Evolutionary conservation across 2,888 invertebrate species (phyloP).

Genomic region (Hemaris fuciformis): DNA sequence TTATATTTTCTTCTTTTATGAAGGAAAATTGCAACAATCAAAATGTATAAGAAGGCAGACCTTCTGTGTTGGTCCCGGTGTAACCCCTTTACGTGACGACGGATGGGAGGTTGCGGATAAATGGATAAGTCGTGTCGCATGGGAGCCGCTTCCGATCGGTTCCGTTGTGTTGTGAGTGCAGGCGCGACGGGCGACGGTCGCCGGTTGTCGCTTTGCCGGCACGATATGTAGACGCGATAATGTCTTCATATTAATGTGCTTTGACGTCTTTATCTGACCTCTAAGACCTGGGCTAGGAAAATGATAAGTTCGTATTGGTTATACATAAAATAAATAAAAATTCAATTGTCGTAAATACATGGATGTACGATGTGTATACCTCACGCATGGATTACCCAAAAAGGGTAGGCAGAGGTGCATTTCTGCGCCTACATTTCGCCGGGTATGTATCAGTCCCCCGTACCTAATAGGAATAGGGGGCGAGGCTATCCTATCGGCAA

Average conservation of each 20-base stretch:
- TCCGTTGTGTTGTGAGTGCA: conserved; percentile 14
- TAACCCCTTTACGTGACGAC: conserved; percentile 57
- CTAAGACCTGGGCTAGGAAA: neutral
- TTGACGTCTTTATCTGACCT: neutral
- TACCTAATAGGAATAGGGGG: no score
- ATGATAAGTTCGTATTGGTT: neutral
- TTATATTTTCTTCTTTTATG: no score
- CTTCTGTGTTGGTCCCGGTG: conserved; percentile 30
- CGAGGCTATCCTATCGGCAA: no score
- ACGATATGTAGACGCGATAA: neutral
- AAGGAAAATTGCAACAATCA: neutral
- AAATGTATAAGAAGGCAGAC: neutral
- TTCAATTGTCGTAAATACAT: no score
- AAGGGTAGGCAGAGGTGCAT: no score
- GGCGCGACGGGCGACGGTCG: conserved; percentile 13
- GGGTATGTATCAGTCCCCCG: no score
- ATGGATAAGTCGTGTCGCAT: conserved; percentile 76
- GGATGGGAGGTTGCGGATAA: conserved; percentile 57
- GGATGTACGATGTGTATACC: no score
- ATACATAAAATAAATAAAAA: no score
- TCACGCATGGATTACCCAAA: no score
- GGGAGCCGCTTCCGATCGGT: conserved; percentile 58
- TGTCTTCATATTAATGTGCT: neutral
- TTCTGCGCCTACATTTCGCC: no score
- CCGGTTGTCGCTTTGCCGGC: conserved; percentile 8